Conservation (phyloP, 2,888 invertebrate species). For the Disparrhopalites patrizii region DNA sequence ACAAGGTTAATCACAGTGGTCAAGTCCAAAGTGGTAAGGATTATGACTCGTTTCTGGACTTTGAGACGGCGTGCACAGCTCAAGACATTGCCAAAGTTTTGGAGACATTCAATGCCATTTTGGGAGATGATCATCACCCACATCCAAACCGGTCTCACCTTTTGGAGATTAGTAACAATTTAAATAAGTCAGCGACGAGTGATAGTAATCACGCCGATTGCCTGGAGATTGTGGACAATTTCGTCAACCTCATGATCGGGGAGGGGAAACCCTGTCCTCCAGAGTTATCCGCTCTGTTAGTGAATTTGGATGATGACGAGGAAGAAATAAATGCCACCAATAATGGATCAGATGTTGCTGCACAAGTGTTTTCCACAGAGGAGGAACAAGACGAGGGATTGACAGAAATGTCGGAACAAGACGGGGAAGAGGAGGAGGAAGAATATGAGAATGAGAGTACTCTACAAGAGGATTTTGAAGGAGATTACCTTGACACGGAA, state of each 20-base stretch:
- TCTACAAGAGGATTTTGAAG: conserved; percentile 3
- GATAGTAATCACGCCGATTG: neutral
- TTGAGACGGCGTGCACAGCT: conserved; percentile 37
- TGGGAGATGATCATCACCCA: conserved; percentile 36
- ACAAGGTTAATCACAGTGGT: too few species aligned
- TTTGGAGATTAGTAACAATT: neutral
- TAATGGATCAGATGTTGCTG: neutral
- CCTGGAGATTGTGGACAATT: conserved; percentile 34
- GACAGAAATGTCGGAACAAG: conserved; percentile 16
- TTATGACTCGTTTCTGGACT: conserved; percentile 26
- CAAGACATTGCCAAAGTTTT: conserved; percentile 42
- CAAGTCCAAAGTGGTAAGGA: too few species aligned
- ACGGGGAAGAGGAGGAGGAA: too few species aligned
- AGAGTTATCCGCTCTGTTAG: conserved; percentile 38
- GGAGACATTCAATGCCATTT: conserved; percentile 42
- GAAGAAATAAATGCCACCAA: conserved; percentile 1
- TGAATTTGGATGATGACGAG: conserved; percentile 39
- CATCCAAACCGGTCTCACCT: neutral
- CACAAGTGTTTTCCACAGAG: conserved; percentile 3
- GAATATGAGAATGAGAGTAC: too few species aligned
- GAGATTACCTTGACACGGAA: conserved; percentile 29
- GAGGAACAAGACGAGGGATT: conserved; percentile 24
- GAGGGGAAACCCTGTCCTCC: too few species aligned
- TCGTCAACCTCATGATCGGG: conserved; percentile 42
- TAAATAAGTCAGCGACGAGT: neutral